phyloP scores from a whole-genome alignment of 2,888 invertebrate genomes.

The Epiblema foenella region DNA sequence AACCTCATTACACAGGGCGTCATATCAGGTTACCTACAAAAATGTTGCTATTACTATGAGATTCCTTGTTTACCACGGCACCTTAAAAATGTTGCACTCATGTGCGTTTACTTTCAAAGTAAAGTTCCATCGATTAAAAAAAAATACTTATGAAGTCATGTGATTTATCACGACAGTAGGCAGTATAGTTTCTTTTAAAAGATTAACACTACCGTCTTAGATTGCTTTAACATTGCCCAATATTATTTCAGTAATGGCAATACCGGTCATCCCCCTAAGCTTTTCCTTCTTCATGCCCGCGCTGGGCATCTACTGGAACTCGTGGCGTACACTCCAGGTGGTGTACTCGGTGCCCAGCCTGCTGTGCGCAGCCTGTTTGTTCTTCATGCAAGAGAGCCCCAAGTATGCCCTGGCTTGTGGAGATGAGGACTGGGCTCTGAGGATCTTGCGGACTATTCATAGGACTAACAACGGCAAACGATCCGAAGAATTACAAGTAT shows the following conservation, averaged over 20 bases:
- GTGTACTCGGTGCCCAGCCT: constrained; percentile 86
- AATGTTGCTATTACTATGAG: too few relatives aligned
- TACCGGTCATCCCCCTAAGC: constrained; percentile 85
- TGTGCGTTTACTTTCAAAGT: too few relatives aligned
- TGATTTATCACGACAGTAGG: not conserved
- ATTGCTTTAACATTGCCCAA: not conserved
- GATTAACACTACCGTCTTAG: not conserved
- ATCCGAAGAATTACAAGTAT: constrained; percentile 60
- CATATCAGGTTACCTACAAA: constrained; percentile 73
- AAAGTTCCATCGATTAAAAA: too few relatives aligned
- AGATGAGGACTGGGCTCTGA: constrained; percentile 81
- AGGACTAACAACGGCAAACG: constrained; percentile 57
- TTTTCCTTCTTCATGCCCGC: constrained; percentile 67
- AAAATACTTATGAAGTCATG: constrained; percentile 15
- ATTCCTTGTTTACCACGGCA: too few relatives aligned
- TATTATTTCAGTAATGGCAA: constrained; percentile 83
- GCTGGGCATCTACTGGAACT: constrained; percentile 84
- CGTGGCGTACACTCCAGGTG: constrained; percentile 90
- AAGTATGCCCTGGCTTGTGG: constrained; percentile 88
- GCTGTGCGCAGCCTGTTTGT: constrained; percentile 83
- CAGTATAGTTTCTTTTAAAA: not conserved
- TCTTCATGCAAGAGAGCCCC: constrained; percentile 89
- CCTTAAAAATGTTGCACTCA: constrained; percentile 7
- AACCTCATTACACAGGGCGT: constrained; percentile 63
- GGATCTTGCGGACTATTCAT: constrained; percentile 63